A percentile compares a stretch with the other conserved stretches of the same genome.
Conservation (phyloP, 2,888 invertebrate genomes). For the Coelinius sp. region DNA sequence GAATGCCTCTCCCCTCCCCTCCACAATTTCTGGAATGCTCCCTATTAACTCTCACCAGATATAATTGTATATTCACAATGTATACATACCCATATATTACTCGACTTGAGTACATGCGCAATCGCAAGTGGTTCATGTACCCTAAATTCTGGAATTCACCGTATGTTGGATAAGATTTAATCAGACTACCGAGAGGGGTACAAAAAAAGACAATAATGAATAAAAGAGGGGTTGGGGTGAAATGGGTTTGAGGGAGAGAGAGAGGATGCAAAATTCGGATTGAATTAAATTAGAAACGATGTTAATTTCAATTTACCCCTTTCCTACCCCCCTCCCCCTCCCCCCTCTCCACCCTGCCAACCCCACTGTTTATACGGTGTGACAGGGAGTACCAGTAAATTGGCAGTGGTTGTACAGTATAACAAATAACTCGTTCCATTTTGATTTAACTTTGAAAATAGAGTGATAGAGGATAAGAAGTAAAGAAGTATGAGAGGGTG, state of each 20-base stretch:
- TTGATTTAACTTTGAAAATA: conserved; percentile 18
- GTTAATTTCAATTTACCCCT: conserved; percentile 1
- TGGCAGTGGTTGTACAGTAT: conserved; percentile 4
- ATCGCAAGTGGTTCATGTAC: background rate
- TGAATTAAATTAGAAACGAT: conserved; percentile 5
- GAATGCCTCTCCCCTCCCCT: background rate
- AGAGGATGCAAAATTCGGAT: too few species aligned
- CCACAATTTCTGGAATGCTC: background rate
- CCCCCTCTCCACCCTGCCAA: too few species aligned
- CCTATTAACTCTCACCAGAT: conserved; percentile 3
- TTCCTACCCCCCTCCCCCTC: background rate
- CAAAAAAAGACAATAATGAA: background rate
- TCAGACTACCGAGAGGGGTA: background rate
- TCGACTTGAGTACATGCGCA: background rate
- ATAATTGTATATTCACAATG: background rate
- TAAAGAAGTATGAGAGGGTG: background rate
- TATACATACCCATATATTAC: background rate
- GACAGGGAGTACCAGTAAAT: conserved; percentile 11
- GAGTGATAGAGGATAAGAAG: conserved; percentile 13
- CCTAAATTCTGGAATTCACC: background rate
- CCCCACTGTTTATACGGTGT: background rate
- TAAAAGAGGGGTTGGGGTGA: too few species aligned
- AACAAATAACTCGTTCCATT: conserved; percentile 6
- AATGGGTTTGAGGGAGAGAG: too few species aligned
- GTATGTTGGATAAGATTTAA: background rate